These are phyloP conservation scores for Triops cancriformis DNA, from an alignment of 1,140 invertebrate genomes.

Conservation along the genomic window DNA sequence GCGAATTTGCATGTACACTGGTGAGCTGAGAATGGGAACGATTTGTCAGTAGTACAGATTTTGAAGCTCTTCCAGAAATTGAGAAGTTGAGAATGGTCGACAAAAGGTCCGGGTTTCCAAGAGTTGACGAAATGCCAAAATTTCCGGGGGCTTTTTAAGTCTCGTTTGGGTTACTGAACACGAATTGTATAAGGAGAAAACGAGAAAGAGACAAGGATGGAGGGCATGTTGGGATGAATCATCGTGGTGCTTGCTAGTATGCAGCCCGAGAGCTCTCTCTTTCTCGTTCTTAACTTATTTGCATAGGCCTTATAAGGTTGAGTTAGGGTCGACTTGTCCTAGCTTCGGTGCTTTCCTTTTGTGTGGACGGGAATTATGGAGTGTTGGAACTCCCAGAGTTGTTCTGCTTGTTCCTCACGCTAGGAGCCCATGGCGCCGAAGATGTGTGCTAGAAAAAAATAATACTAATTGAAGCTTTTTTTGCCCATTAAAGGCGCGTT, in stretches of 20 bases:
- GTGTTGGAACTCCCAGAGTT: neutral
- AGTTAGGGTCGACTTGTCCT: neutral
- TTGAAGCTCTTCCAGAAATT: constrained; percentile 10
- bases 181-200: neutral
- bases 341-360: neutral
- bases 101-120: neutral
- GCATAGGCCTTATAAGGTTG: constrained; percentile 13
- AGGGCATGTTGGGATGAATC: neutral
- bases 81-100: neutral
- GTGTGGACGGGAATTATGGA: neutral
- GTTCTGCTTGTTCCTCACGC: neutral
- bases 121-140: neutral
- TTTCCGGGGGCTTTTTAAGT: neutral
- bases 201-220: neutral
- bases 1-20: neutral
- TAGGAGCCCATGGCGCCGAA: neutral
- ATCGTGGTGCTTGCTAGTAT: neutral
- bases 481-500: neutral
- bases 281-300: neutral
- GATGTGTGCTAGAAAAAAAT: neutral
- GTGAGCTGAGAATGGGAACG: neutral
- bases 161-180: neutral
- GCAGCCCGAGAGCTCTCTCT: neutral
- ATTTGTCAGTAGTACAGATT: neutral
- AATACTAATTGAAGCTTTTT: neutral